Evolutionary conservation across 2,888 invertebrate genomes (phyloP).

Genomic region (Drosophila leonis): DNA sequence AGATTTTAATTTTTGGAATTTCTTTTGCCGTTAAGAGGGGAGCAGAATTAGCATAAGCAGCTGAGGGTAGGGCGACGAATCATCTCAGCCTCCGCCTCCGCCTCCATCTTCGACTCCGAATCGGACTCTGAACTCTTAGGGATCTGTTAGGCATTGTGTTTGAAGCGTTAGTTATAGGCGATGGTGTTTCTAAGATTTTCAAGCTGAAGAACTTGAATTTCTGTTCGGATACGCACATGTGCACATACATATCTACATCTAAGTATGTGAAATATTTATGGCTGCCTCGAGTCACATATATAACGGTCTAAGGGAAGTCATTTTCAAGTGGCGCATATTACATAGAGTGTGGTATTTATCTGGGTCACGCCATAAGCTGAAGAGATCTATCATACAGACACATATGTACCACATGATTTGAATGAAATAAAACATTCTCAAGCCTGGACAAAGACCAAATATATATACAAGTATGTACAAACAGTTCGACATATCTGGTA

Average conservation of each 20-base stretch:
- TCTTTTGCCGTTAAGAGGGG: constrained; percentile 40
- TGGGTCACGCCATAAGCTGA: constrained; percentile 21
- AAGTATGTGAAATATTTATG: constrained; percentile 44
- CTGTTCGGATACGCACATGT: constrained; percentile 33
- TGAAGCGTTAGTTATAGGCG: constrained; percentile 19
- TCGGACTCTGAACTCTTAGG: constrained; percentile 10
- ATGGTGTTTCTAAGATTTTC: constrained; percentile 34
- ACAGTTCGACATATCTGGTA: not conserved
- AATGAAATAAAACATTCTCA: not conserved
- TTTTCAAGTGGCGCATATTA: constrained; percentile 36
- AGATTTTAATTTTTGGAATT: constrained; percentile 54
- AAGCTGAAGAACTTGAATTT: constrained; percentile 53
- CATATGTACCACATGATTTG: constrained; percentile 13
- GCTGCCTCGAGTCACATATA: constrained; percentile 7
- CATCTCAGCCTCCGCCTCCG: constrained; percentile 8
- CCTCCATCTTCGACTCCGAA: not conserved
- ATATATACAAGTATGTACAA: not conserved
- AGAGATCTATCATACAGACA: constrained; percentile 17
- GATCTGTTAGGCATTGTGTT: constrained; percentile 48
- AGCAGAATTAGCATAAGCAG: constrained; percentile 71
- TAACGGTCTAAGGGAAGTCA: constrained; percentile 8
- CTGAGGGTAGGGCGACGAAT: constrained; percentile 48
- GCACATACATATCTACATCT: constrained; percentile 16
- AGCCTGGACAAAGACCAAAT: not conserved
- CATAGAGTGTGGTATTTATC: constrained; percentile 22